Evolutionary conservation across 1,140 invertebrate genomes (phyloP).

Genomic region (Caenorhabditis latens): DNA sequence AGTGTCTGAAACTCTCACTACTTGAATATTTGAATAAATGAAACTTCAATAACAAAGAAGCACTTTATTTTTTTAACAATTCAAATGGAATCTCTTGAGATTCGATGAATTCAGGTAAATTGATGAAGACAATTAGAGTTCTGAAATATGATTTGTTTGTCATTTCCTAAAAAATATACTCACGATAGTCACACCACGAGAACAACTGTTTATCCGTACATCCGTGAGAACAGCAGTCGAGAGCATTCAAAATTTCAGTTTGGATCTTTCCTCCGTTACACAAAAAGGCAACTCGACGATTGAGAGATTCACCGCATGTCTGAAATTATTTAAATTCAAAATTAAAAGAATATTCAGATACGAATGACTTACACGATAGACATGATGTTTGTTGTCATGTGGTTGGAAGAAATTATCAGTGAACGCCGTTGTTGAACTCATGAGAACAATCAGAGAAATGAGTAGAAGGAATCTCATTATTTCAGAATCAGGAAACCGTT

Average conservation of each 20-base stretch:
- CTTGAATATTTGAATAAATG: too few species aligned
- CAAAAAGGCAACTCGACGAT: conserved; percentile 6
- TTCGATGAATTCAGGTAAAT: too few species aligned
- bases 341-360: not conserved
- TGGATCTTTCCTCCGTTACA: conserved; percentile 12
- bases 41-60: too few species aligned
- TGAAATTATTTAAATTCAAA: not conserved
- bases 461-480: not conserved
- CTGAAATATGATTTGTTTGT: not conserved
- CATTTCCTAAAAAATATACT: not conserved
- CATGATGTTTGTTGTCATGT: conserved; percentile 6
- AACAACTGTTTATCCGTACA: conserved; percentile 4
- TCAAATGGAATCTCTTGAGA: too few species aligned
- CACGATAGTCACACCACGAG: conserved; percentile 19
- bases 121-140: not conserved
- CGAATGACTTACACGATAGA: not conserved
- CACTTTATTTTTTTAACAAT: too few species aligned
- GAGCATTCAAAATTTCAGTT: not conserved
- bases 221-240: not conserved
- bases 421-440: not conserved
- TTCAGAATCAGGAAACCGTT: too few species aligned
- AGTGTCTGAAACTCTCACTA: too few species aligned
- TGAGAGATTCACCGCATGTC: conserved; percentile 6
- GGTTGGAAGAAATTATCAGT: conserved; percentile 16
- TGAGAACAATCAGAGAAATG: not conserved